Base-by-base conservation (phyloP, 2,113 vertebrate species). In the Scomber colias region DNA sequence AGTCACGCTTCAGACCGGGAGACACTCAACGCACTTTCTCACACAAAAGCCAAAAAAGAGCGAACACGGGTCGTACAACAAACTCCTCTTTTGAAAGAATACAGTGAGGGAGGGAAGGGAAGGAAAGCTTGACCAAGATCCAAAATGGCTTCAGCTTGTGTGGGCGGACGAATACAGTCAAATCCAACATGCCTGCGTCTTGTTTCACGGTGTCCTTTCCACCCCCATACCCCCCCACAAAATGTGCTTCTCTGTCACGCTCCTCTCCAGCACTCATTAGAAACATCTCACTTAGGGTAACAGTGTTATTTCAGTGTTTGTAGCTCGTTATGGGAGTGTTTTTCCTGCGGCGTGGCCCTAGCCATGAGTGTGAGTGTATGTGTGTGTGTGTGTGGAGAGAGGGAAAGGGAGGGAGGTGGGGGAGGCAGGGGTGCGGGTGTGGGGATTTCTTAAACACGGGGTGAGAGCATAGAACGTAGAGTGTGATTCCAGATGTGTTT, bases 401-500 rank as follows among this genome's bases (percentile, higher is more conserved):
- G 69, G 64, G 66, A 72, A n/a, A 74, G 63, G 30, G 65, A 66
- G 21, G 30, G 50, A 54, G 31, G 81, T 54, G 45, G 51, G 50
- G 12, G 68, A 50, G 55, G 53, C 71, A n/a, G 76, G 76, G 56
- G 66, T 15, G 49, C 16, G 48, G 45, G 46, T 1, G 67, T 31
- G 70, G 62, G 76, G 63, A 79, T 63, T 82, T 87, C 85, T 88
- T 82, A 83, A 90, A 90, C 79, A 87, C 40, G 79, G 87, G 81
- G 81, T 86, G 78, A 76, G 82, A 87, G 85, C 49, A 24, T 78
- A 69, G 84, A 83, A 83, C 68, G 16, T 51, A 92, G 90, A 94
- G 87, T 92, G 83, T 83, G 84, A 94, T 95, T 95, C 94, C 95
- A 95, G 95, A 95, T 95, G 95, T 94, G 92, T 86, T 87, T 92